Base-by-base conservation (phyloP, 2,797 vertebrate genomes). In the Saguinus oedipus region DNA sequence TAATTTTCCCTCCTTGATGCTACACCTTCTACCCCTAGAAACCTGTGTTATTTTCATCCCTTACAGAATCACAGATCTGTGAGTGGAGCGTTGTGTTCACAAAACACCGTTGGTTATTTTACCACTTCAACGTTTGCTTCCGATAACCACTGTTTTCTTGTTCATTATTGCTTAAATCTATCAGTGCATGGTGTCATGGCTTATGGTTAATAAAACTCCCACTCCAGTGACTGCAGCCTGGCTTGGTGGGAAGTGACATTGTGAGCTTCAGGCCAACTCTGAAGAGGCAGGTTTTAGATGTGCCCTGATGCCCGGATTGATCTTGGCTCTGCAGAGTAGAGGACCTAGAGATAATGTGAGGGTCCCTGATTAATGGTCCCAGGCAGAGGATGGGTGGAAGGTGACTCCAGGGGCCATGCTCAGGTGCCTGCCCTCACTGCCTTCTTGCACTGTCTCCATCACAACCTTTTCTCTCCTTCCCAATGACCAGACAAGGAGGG, bases 91-190 rank as follows among this genome's bases (percentile, higher is more conserved):
- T 50, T 53, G 74, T 30, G 27, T 55, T 80, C 59, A 57, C 91
- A 53, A 36, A 55, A 24, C 55, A 2, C 75, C 1, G 5, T 20
- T 86, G 93, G 74, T 57, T 83, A 42, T 84, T 90, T 94, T 50
- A 89, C 95, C 80, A 36, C 61, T 57, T 72, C 33, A 6, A 5
- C 15, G 24, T 48, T 46, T n/a, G 57, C 85, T 57, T 64, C 70
- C 33, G 87, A 93, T 78, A 48, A 13, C 89, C 33, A 27, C 93
- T 39, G 19, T 57, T 57, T 96, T 84, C 94, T 86, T 36, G 88
- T 96, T 98, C 93, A 75, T 96, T 96, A 93, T 94, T 95, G 94
- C 92, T 96, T 95, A 96, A 95, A 93, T 88, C 78, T 93, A 95
- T 96, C 97, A 96, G 78, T 48, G 61, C 84, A 8, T 36, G 61